A percentile compares a stretch with the other conserved stretches of the same genome.
Conservation (phyloP, 2,888 invertebrate genomes). For the Monochamus alternatus region DNA sequence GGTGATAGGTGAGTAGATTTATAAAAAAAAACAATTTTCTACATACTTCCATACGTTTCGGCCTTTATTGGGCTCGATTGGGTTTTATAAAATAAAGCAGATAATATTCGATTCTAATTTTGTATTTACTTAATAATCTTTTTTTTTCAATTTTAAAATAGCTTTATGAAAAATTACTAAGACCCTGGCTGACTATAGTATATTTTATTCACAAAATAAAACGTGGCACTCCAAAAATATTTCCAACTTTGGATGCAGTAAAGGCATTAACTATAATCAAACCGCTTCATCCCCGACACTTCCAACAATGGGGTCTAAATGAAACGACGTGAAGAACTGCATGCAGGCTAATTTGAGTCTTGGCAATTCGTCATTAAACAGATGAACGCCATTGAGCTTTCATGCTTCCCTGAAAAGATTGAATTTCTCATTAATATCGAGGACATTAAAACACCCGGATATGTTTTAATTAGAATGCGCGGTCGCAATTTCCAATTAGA, state of each 20-base stretch:
- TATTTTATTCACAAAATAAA: too few species aligned
- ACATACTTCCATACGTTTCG: too few species aligned
- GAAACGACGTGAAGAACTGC: neutral
- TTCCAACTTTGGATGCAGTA: neutral
- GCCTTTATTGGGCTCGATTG: too few species aligned
- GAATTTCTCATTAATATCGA: constrained; percentile 8
- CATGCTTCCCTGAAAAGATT: neutral
- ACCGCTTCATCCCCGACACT: neutral
- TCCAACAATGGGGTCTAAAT: neutral
- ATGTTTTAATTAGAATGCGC: constrained; percentile 2
- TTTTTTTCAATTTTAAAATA: too few species aligned
- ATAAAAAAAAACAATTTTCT: too few species aligned
- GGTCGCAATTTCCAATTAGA: constrained; percentile 6
- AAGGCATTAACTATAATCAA: neutral
- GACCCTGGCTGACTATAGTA: too few species aligned
- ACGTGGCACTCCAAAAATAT: too few species aligned
- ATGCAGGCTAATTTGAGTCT: neutral
- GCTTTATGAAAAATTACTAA: too few species aligned
- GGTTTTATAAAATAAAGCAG: too few species aligned
- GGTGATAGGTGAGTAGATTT: too few species aligned
- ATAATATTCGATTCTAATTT: too few species aligned
- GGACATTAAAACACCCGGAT: neutral
- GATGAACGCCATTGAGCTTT: neutral
- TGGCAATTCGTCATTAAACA: neutral
- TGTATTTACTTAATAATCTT: too few species aligned